These are phyloP conservation scores for Agapornis roseicollis DNA, from an alignment of 2,113 vertebrate genomes.

Conservation along the genomic window DNA sequence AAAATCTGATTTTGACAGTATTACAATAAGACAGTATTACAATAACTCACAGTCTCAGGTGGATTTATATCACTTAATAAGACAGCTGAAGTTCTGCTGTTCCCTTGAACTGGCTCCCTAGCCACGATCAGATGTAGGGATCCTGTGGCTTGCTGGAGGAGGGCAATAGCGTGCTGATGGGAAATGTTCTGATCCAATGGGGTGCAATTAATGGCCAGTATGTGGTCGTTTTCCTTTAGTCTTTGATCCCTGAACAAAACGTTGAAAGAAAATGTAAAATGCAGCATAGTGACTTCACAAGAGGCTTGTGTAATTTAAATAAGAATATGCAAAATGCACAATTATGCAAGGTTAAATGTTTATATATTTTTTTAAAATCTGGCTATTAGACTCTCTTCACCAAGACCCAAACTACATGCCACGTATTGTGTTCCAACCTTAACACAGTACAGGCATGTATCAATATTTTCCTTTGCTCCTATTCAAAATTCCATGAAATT, in stretches of 20 bases:
- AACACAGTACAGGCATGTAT: not conserved
- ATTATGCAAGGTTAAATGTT: not conserved
- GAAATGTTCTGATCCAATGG: conserved; percentile 87
- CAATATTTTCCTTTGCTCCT: not conserved
- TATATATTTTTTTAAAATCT: not conserved
- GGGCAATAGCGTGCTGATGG: conserved; percentile 87
- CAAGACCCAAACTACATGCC: not conserved
- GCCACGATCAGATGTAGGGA: conserved; percentile 87
- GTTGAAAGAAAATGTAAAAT: conserved; percentile 42
- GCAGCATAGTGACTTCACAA: not conserved
- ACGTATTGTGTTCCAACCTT: not conserved
- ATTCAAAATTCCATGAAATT: not conserved
- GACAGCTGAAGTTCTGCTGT: not conserved
- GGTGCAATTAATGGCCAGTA: conserved; percentile 89
- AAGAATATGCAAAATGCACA: not conserved
- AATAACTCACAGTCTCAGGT: conserved; percentile 73
- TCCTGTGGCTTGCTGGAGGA: conserved; percentile 88
- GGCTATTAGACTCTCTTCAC: not conserved
- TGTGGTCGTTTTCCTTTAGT: conserved; percentile 91
- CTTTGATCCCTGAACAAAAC: conserved; percentile 85
- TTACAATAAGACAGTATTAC: conserved; percentile 37
- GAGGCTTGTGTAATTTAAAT: not conserved
- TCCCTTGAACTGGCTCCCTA: conserved; percentile 66
- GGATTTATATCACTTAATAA: conserved; percentile 24
- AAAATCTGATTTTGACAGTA: conserved; percentile 6